phyloP scores from a whole-genome alignment of 1,140 invertebrate genomes.

The Cydia strobilella region DNA sequence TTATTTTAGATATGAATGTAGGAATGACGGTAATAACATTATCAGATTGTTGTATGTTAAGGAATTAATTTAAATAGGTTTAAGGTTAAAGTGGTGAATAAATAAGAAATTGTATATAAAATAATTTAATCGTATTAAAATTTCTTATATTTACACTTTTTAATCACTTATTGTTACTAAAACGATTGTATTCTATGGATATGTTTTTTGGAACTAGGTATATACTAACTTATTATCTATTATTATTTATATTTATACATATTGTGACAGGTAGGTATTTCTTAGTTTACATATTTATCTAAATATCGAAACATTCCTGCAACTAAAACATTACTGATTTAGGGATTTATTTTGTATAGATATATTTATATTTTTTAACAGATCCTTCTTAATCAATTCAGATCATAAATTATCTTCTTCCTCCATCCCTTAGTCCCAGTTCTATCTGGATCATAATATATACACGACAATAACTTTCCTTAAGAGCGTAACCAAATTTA shows the following conservation, averaged over 20 bases:
- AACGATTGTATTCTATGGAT: conserved; percentile 3
- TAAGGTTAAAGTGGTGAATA: not conserved
- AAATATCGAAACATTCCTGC: too few species aligned
- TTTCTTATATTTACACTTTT: conserved; percentile 13
- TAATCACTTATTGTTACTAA: not conserved
- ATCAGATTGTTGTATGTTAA: too few species aligned
- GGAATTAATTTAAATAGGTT: too few species aligned
- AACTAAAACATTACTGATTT: not conserved
- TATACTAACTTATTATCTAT: not conserved
- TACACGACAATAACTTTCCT: too few species aligned
- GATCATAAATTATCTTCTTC: not conserved
- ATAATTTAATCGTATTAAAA: not conserved
- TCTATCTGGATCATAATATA: not conserved
- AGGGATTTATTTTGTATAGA: not conserved
- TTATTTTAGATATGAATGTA: too few species aligned
- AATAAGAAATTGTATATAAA: not conserved
- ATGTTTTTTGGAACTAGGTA: conserved; percentile 19
- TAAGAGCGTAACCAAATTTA: too few species aligned
- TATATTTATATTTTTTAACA: not conserved
- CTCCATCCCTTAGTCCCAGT: too few species aligned
- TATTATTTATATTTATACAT: not conserved
- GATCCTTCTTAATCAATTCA: not conserved
- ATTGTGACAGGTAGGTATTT: not conserved
- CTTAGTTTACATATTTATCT: not conserved
- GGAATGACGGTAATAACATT: too few species aligned